These are phyloP conservation scores for Pecten maximus DNA, from an alignment of 2,888 invertebrate species.

Conservation along the genomic window DNA sequence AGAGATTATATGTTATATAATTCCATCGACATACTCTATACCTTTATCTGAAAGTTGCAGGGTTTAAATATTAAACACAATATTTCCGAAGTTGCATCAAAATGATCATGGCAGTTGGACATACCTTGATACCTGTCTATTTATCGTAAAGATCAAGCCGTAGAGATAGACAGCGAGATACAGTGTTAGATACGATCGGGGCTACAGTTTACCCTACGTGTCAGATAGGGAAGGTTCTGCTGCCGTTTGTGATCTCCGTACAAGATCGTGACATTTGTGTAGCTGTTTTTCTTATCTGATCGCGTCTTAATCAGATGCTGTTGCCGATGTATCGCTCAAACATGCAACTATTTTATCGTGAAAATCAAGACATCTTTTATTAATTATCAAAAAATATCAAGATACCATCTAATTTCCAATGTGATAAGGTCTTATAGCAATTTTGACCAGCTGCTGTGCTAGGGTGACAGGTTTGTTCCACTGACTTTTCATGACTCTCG, in stretches of 20 bases:
- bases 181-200: neutral
- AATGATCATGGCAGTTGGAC: neutral
- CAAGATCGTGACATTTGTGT: neutral
- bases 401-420: neutral
- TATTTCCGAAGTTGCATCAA: neutral
- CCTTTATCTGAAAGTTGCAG: no score
- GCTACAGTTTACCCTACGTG: neutral
- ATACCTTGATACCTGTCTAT: neutral
- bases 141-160: neutral
- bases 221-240: neutral
- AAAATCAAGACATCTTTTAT: conserved; percentile 32
- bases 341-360: conserved; percentile 8
- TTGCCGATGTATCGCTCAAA: neutral
- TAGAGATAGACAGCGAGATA: neutral
- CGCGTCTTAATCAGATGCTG: neutral
- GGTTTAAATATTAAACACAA: no score
- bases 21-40: no score
- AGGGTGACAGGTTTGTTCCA: neutral
- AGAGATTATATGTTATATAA: no score
- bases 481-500: neutral
- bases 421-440: neutral
- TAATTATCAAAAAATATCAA: neutral
- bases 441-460: neutral
- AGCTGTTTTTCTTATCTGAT: neutral
- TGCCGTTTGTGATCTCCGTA: neutral